Base-by-base conservation (phyloP, 2,113 vertebrate species). In the Etheostoma spectabile region DNA sequence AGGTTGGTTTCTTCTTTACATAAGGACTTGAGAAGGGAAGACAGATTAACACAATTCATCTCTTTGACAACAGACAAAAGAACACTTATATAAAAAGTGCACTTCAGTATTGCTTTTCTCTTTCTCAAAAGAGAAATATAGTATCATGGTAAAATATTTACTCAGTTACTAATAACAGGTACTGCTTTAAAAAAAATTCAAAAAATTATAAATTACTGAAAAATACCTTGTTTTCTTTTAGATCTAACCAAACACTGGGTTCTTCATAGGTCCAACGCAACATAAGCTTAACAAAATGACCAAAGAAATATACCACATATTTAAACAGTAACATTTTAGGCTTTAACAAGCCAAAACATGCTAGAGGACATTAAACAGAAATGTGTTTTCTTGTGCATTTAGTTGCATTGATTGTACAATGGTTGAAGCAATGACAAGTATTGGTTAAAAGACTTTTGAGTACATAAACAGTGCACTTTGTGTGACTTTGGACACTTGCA, bases 81-180 rank as follows among this genome's bases (percentile, higher is more conserved):
- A 70, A 79, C 46, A 69, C 59, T 61, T 78, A 3, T 13, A 57
- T 49, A 81, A 45, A 85, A 88, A 86, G 76, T 83, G 86, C 82
- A 88, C 66, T 72, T 83, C 21, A 74, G 61, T 27, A 16, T 81
- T 38, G 42, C 62, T 78, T 57, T 68, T 51, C 69, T 74, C 63
- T 79, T 56, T 80, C 11, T 80, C 6, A 14, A 77, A 16, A 64
- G 42, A 61, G 55, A 45, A 35, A 57, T 55, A 5, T 57, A 19
- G 66, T 69, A 8, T 70, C 63, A 65, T 45, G 3, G 13, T 77
- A 53, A 74, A 57, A 74, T 49, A 75, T 74, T 35, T 57, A 80
- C 15, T 59, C 10, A 63, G 7, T 49, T 18, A 77, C 7, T 38
- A n/a, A 5, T 6, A 30, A 59, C n/a, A 72, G 16, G 12, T 52